Base-by-base conservation (phyloP, 1,140 invertebrate species). In the Saccostrea cuccullata region DNA sequence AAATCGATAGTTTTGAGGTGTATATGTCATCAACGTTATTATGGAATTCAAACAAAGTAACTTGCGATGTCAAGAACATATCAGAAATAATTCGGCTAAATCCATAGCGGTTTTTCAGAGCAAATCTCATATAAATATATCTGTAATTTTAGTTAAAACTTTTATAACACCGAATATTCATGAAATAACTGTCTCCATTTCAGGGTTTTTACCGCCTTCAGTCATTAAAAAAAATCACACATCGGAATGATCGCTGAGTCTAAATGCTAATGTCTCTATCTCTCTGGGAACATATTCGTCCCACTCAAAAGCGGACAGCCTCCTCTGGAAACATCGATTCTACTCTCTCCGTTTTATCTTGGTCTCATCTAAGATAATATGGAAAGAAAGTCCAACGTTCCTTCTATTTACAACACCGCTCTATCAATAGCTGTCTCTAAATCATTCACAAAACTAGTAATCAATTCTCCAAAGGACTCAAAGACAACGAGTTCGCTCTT, bases 321-420 rank as follows among this genome's bases (percentile, higher is more conserved):
- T 20, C 58, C 70, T 11, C 6, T 0, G 70, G 26, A 77, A 26
- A 36, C 70, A 77, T 77, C 70, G 70, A 77, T 77, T 77, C 70
- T 36, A 64, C 17, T 17, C 58, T n/a, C 58, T 64, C 58, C 5
- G 70, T 77, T 77, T 73, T 77, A 13, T 36, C 23, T 36, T 17
- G 70, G 26, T 77, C 30, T 77, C 70, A 30, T 77, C 70, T 77
- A 77, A 77, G 70, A 77, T 26, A 77, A 15, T 15, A 73, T 12
- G 6, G 67, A 77, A 36, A 67, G 60, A 67, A 12, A 77, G 70
- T 26, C 70, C 30, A 36, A 13, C 30, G 70, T 15, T 30, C 70
- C 26, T 26, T 36, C 70, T 26, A 36, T 77, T 77, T 11, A 13
- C 67, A 26, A 30, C 26, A 13, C 30, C 26, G 8, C 26, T 15